Evolutionary conservation across 2,888 invertebrate genomes (phyloP).

Genomic region (Agapostemon virescens): DNA sequence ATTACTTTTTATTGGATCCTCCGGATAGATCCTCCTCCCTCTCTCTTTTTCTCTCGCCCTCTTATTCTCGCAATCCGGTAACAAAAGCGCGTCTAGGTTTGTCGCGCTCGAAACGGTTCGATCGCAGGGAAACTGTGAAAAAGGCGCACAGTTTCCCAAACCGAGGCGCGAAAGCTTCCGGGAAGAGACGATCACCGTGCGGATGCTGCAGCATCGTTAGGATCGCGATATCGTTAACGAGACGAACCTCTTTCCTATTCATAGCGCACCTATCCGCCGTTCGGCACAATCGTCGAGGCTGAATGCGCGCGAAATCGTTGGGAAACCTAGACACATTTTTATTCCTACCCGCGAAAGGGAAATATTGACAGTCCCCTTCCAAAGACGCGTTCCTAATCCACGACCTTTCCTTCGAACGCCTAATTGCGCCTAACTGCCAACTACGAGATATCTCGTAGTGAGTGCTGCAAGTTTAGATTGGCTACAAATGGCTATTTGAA

Average conservation of each 20-base stretch:
- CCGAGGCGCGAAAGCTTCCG: slow-evolving; percentile 35
- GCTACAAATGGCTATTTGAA: too few species aligned
- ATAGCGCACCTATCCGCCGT: not conserved
- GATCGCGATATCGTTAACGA: slow-evolving; percentile 9
- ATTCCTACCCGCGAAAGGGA: too few species aligned
- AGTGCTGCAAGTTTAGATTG: too few species aligned
- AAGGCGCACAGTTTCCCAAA: slow-evolving; percentile 59
- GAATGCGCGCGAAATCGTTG: too few species aligned
- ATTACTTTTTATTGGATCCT: slow-evolving; percentile 72
- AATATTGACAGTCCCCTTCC: too few species aligned
- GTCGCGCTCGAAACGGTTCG: slow-evolving; percentile 40
- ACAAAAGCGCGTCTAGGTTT: slow-evolving; percentile 3
- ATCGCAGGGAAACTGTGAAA: slow-evolving; percentile 57
- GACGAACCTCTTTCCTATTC: slow-evolving; percentile 14
- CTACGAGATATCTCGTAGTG: too few species aligned
- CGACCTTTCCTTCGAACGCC: too few species aligned
- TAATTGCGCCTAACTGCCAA: too few species aligned
- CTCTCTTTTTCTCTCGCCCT: slow-evolving; percentile 20
- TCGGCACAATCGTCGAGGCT: not conserved
- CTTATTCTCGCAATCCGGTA: not conserved
- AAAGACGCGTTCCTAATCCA: too few species aligned
- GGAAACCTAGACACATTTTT: too few species aligned
- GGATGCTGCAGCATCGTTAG: slow-evolving; percentile 13
- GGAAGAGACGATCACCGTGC: slow-evolving; percentile 58
- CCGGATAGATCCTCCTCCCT: slow-evolving; percentile 57